These are phyloP conservation scores for Eumaeus atala DNA, from an alignment of 1,140 invertebrate species.

Conservation along the genomic window DNA sequence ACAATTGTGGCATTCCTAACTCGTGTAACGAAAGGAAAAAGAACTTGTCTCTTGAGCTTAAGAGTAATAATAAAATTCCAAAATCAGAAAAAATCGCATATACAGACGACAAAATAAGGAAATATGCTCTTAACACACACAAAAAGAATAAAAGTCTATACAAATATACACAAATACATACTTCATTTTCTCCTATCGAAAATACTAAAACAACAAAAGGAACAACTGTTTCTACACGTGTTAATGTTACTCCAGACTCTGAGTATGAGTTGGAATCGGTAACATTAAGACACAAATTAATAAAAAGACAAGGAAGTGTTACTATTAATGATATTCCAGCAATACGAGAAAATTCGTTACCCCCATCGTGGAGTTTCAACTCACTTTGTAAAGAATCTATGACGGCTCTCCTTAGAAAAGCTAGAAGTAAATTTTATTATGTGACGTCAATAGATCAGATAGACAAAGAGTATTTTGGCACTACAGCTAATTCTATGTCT, in stretches of 20 bases:
- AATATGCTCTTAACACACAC: neutral
- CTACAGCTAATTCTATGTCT: conserved; percentile 67
- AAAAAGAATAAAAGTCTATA: conserved; percentile 1
- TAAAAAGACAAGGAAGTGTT: conserved; percentile 23
- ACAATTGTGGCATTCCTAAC: conserved; percentile 13
- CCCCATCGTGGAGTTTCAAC: conserved; percentile 40
- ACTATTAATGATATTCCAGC: conserved; percentile 47
- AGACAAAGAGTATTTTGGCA: conserved; percentile 47
- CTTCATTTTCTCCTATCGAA: conserved; percentile 2
- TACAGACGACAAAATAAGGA: conserved; percentile 1
- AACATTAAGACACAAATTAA: neutral
- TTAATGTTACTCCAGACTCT: conserved; percentile 2
- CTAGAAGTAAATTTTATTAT: conserved; percentile 16
- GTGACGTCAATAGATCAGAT: conserved; percentile 35
- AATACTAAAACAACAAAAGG: neutral
- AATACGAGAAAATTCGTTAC: conserved; percentile 44
- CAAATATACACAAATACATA: conserved; percentile 3
- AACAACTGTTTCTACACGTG: neutral
- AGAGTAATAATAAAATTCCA: conserved; percentile 34
- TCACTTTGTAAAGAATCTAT: conserved; percentile 13
- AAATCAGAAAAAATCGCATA: neutral
- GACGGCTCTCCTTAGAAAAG: conserved; percentile 8
- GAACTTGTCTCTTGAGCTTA: conserved; percentile 45
- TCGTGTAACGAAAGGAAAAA: conserved; percentile 33
- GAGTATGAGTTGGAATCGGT: neutral